These are phyloP conservation scores for Tetragnatha montana DNA, from an alignment of 2,888 invertebrate genomes.

Conservation along the genomic window DNA sequence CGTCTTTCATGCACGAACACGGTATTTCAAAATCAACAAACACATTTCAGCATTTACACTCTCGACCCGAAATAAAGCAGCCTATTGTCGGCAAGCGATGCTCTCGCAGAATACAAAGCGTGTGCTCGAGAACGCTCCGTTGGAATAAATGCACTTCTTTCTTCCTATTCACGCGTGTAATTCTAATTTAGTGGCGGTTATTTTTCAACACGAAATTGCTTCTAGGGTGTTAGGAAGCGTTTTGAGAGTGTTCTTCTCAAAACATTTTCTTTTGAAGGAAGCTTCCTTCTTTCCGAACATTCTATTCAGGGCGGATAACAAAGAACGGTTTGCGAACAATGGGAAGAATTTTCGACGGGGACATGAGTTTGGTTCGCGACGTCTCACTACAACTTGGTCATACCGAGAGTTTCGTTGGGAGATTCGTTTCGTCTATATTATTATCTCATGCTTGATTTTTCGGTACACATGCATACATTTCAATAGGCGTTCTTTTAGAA, in stretches of 20 bases:
- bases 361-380: background rate
- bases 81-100: background rate
- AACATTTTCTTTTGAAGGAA: background rate
- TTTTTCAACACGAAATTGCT: slow-evolving; percentile 17
- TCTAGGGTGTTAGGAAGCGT: background rate
- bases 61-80: background rate
- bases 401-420: background rate
- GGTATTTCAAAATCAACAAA: background rate
- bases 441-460: background rate
- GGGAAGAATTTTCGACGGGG: background rate
- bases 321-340: background rate
- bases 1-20: background rate
- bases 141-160: slow-evolving; percentile 20
- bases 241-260: background rate
- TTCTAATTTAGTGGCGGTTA: slow-evolving; percentile 16
- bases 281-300: background rate
- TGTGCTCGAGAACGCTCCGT: background rate
- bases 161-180: background rate
- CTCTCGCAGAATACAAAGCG: background rate
- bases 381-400: background rate
- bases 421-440: background rate
- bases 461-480: background rate
- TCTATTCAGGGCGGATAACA: background rate
- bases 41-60: background rate
- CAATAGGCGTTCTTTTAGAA: background rate